Percentiles rank a stretch among this genome's conserved stretches.
Conservation (phyloP, 1,140 invertebrate genomes). For the Bombus consobrinus region DNA sequence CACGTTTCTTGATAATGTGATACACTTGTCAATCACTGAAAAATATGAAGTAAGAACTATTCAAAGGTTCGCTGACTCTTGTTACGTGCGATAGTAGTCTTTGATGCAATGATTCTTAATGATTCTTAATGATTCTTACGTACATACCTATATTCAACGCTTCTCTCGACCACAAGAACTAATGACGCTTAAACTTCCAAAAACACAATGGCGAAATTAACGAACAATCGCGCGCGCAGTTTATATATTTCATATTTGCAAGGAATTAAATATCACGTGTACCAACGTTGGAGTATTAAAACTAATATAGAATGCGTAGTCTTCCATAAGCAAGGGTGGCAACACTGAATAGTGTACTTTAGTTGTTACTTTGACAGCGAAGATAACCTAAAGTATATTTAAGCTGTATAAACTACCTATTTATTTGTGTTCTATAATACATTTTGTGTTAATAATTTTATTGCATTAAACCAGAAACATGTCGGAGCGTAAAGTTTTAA, state of each 20-base stretch:
- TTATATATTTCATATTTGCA: not conserved
- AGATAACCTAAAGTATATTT: slow-evolving; percentile 14
- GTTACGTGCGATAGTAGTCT: no score
- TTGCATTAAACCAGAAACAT: slow-evolving; percentile 79
- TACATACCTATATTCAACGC: not conserved
- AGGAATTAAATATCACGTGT: not conserved
- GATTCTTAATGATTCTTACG: not conserved
- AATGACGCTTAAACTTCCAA: not conserved
- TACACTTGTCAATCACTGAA: no score
- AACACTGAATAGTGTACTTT: not conserved
- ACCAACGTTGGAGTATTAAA: not conserved
- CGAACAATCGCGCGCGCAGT: not conserved
- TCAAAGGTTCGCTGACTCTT: not conserved
- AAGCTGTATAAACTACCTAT: not conserved
- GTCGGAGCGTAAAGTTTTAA: slow-evolving; percentile 96
- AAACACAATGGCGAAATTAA: slow-evolving; percentile 4
- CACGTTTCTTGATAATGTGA: no score
- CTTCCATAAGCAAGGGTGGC: not conserved
- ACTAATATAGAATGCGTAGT: no score
- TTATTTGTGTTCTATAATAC: not conserved
- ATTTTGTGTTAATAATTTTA: not conserved
- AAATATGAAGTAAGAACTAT: not conserved
- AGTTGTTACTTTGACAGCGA: not conserved
- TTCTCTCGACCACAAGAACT: not conserved
- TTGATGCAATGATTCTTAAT: not conserved